phyloP scores from a whole-genome alignment of 2,888 invertebrate genomes.

The Neoscelio sp. region DNA sequence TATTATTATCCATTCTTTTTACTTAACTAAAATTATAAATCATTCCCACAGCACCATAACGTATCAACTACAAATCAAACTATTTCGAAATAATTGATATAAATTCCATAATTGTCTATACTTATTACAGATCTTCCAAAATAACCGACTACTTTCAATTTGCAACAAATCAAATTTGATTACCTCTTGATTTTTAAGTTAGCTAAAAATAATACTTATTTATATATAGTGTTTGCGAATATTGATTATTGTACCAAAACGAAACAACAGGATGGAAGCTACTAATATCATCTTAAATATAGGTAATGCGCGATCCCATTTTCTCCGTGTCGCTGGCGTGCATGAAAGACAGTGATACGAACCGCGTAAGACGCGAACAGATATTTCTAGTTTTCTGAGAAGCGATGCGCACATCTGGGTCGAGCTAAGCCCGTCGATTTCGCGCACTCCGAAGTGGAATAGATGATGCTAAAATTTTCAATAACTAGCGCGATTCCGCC shows the following conservation, averaged over 20 bases:
- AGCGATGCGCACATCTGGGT: constrained; percentile 43
- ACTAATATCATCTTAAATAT: constrained; percentile 48
- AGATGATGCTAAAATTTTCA: constrained; percentile 22
- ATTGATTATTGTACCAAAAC: constrained; percentile 35
- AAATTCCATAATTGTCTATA: too few species aligned
- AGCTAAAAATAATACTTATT: constrained; percentile 8
- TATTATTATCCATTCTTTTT: too few species aligned
- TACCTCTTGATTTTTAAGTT: background rate
- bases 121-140: too few species aligned
- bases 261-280: constrained; percentile 16
- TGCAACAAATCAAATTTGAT: constrained; percentile 1
- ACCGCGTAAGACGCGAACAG: constrained; percentile 40
- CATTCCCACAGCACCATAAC: too few species aligned
- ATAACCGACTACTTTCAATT: too few species aligned
- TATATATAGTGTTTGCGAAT: constrained; percentile 27
- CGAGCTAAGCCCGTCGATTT: constrained; percentile 24
- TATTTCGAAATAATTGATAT: too few species aligned
- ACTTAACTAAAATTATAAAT: too few species aligned
- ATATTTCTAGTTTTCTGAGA: constrained; percentile 61
- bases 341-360: constrained; percentile 30
- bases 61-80: too few species aligned
- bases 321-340: constrained; percentile 27
- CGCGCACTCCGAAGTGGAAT: background rate
- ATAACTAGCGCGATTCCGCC: constrained; percentile 12
- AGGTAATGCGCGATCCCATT: constrained; percentile 38